Base-by-base conservation (phyloP, 2,797 vertebrate species). In the Austrolebias charrua region DNA sequence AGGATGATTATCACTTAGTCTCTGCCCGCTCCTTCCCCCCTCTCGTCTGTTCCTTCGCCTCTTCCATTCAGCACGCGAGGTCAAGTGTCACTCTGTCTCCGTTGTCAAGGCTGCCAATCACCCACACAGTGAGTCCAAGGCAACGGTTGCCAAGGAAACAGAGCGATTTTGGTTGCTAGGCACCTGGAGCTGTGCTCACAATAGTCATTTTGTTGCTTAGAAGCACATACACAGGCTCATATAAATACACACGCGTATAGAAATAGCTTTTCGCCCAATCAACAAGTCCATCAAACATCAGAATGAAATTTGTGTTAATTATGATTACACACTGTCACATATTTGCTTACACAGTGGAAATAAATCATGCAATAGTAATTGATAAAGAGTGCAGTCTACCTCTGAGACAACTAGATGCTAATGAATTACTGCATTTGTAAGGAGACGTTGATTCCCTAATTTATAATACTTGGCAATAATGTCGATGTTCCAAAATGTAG, bases 91-190 rank as follows among this genome's bases (percentile, higher is more conserved):
- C 83, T 86, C 79, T 63, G 80, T 88, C 89, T 91, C 87, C 66
- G 89, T 83, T 88, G 88, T 90, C 90, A 89, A 88, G 88, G 88
- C 89, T 92, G 92, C 88, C 92, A 94, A 88, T 94, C 93, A 92
- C 69, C 78, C 86, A 86, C 81, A 92, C 90, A 85, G 85, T 78
- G 85, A 89, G 80, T 89, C 88, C 89, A 49, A 85, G 87, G 93
- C 90, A 94, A 94, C 92, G 57, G 93, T 94, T 91, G 90, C 93
- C 89, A 91, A 78, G 93, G 91, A 93, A 95, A 93, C 91, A 86
- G 90, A 89, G 87, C 66, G 74, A 90, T 90, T 68, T 87, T 51
- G 80, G 91, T 93, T 92, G 92, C 92, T 92, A 91, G 88, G 91
- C 90, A 92, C 91, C 91, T 89, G 88, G 91, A 91, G 85, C 91